Conservation (phyloP, 2,888 invertebrate genomes). For the Platycheirus albimanus region DNA sequence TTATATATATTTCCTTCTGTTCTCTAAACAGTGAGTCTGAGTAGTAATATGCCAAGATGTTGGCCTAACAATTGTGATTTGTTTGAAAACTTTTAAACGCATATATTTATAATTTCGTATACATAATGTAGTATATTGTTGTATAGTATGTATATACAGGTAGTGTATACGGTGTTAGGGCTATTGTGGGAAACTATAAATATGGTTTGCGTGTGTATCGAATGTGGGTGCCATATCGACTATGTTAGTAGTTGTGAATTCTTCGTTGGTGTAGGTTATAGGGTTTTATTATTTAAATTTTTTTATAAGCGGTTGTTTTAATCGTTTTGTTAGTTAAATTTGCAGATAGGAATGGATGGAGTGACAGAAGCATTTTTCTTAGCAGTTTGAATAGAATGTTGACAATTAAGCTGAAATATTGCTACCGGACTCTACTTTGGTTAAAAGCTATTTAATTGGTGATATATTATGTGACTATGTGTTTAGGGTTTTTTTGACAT, state of each 20-base stretch:
- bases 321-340: constrained; percentile 2
- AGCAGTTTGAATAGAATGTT: not conserved
- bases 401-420: not conserved
- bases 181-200: constrained; percentile 25
- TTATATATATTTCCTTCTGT: constrained; percentile 59
- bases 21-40: constrained; percentile 54
- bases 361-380: too few relatives aligned
- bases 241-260: too few relatives aligned
- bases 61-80: constrained; percentile 69
- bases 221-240: constrained; percentile 53
- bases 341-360: too few relatives aligned
- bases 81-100: constrained; percentile 65
- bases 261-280: not conserved
- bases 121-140: not conserved
- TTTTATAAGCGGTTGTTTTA: not conserved
- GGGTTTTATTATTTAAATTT: not conserved
- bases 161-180: constrained; percentile 6
- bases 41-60: constrained; percentile 59
- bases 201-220: constrained; percentile 27
- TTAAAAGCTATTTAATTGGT: not conserved
- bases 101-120: not conserved
- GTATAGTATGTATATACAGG: not conserved
- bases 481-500: too few relatives aligned
- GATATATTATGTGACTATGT: too few relatives aligned
- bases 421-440: not conserved